A percentile compares a stretch with the other conserved stretches of the same genome.
Evolutionary conservation across 2,113 vertebrate genomes (phyloP).

Genomic region (Mungos mungo): DNA sequence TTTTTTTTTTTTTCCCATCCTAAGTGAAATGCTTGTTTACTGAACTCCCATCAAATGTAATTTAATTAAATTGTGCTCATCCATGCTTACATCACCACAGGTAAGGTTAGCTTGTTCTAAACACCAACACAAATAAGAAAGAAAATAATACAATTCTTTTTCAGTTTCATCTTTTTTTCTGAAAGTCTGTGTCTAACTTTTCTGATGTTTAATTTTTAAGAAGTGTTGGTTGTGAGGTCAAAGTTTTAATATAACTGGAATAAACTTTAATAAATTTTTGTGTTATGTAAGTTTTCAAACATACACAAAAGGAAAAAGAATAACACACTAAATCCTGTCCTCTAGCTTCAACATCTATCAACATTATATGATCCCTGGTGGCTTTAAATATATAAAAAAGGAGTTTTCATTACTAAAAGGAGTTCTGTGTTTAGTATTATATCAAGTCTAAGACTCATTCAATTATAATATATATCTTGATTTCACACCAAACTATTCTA

Average conservation of each 20-base stretch:
- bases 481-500: neutral
- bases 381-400: neutral
- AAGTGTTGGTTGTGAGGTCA: neutral
- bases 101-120: neutral
- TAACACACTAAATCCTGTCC: neutral
- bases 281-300: neutral
- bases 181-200: neutral
- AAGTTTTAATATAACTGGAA: neutral
- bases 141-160: neutral
- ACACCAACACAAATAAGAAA: neutral
- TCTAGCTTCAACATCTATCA: neutral
- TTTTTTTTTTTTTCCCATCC: neutral
- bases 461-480: neutral
- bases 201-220: neutral
- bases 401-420: neutral
- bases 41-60: neutral
- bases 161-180: neutral
- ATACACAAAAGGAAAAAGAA: neutral
- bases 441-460: neutral
- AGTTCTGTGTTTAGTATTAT: neutral
- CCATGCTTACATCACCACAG: neutral
- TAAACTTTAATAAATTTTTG: neutral
- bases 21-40: neutral
- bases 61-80: neutral
- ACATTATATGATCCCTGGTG: neutral